Conservation (phyloP, 2,888 invertebrate genomes). For the Eledone cirrhosa region DNA sequence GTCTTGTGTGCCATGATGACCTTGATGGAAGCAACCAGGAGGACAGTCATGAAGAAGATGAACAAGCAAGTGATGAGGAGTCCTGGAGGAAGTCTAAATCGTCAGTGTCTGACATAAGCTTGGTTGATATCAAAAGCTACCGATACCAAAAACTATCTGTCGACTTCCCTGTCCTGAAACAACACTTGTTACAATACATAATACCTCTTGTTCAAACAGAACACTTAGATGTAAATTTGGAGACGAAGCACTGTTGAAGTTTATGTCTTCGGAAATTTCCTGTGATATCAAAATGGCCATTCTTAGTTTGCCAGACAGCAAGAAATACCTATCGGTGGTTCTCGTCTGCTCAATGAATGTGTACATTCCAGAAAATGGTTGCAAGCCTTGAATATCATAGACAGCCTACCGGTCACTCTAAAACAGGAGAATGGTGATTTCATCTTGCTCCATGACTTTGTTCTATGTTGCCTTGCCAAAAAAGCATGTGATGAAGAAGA, state of each 20-base stretch:
- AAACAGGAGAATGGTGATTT: conserved; percentile 44
- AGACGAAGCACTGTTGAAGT: conserved; percentile 56
- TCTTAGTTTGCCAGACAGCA: conserved; percentile 54
- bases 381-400: conserved; percentile 48
- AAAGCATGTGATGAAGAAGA: conserved; percentile 28
- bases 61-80: conserved; percentile 30
- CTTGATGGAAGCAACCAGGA: conserved; percentile 55
- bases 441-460: conserved; percentile 53
- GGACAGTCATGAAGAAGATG: conserved; percentile 51
- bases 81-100: conserved; percentile 15
- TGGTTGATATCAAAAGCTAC: conserved; percentile 60
- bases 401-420: conserved; percentile 49
- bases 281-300: conserved; percentile 55
- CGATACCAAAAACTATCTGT: conserved; percentile 56
- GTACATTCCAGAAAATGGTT: conserved; percentile 51
- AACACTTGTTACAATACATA: conserved; percentile 54
- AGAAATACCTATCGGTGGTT: conserved; percentile 48
- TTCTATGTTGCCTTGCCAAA: conserved; percentile 47
- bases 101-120: conserved; percentile 52
- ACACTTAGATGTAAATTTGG: conserved; percentile 52
- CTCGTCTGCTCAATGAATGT: conserved; percentile 48
- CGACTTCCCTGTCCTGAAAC: conserved; percentile 56
- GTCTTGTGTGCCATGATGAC: conserved; percentile 58
- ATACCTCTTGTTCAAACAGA: conserved; percentile 57
- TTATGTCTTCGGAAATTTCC: conserved; percentile 54